Evolutionary conservation across 2,113 vertebrate genomes (phyloP).

Genomic region (Peromyscus maniculatus): DNA sequence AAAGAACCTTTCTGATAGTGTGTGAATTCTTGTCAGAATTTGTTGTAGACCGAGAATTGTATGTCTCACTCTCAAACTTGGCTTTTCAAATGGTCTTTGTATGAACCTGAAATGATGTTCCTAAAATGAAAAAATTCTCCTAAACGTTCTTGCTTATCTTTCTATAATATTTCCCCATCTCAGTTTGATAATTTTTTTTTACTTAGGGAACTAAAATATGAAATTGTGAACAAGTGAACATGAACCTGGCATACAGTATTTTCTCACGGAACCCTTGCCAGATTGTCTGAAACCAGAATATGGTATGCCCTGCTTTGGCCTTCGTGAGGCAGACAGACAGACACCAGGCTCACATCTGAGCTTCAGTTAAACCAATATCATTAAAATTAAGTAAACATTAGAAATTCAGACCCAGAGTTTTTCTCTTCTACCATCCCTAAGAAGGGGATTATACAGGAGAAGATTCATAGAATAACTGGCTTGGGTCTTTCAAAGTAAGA

Average conservation of each 20-base stretch:
- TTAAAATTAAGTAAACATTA: constrained; percentile 31
- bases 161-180: background rate
- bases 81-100: constrained; percentile 75
- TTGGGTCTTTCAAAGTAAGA: background rate
- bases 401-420: constrained; percentile 12
- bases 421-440: background rate
- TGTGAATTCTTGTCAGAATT: constrained; percentile 83
- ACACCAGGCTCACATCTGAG: constrained; percentile 35
- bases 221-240: background rate
- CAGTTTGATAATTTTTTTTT: background rate
- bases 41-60: constrained; percentile 68
- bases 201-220: background rate
- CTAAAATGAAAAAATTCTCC: constrained; percentile 39
- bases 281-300: constrained; percentile 33
- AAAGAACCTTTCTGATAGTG: constrained; percentile 78
- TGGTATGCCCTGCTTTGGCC: background rate
- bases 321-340: background rate
- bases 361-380: constrained; percentile 54
- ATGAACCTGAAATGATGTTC: background rate
- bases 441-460: background rate
- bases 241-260: constrained; percentile 59
- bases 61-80: constrained; percentile 78
- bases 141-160: constrained; percentile 31
- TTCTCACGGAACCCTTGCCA: constrained; percentile 63
- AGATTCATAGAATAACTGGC: background rate